Base-by-base conservation (phyloP, 2,797 vertebrate species). In the Alca torda region DNA sequence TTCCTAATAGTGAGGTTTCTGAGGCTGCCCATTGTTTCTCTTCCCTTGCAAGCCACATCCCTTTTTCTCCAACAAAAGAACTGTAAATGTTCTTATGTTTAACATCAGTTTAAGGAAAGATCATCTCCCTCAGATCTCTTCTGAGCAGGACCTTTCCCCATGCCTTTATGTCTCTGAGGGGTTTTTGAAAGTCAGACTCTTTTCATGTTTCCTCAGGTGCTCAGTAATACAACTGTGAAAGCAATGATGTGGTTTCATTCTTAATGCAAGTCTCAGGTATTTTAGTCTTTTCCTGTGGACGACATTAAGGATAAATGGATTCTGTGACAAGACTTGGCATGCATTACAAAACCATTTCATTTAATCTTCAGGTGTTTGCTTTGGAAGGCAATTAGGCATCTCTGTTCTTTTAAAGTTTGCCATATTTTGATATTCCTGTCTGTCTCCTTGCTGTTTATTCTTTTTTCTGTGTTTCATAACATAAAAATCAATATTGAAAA, bases 401-500 rank as follows among this genome's bases (percentile, higher is more conserved):
- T 76, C 14, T 61, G 2, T 37, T 56, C 41, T 69, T 89, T 73
- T 85, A 50, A 96, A 89, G 33, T 88, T 91, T 81, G 25, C 17
- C 24, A 8, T 64, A 20, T 80, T 77, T 80, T 76, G 37, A 59
- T 87, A 81, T 78, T 59, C 5, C 14, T 48, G 4, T 73, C 43
- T 83, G 23, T 65, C 33, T 79, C 12, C 37, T 50, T 90, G 45
- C 11, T 59, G 8, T 57, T 83, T 48, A 16, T 30, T 63, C 4
- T 7, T 60, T 56, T 67, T 69, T 28, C 30, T 67, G 5, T 30
- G 4, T 79, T 94, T 84, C 41, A 7, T 76, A 82, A 65, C 14
- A 39, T 79, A 80, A 95, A 91, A 68, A 63, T 76, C 79, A 87
- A 23, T 84, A 74, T 57, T 89, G 48, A 90, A 67, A 91, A 89